Evolutionary conservation across 2,797 vertebrate species (phyloP).

Genomic region (Lophotriccus pileatus): DNA sequence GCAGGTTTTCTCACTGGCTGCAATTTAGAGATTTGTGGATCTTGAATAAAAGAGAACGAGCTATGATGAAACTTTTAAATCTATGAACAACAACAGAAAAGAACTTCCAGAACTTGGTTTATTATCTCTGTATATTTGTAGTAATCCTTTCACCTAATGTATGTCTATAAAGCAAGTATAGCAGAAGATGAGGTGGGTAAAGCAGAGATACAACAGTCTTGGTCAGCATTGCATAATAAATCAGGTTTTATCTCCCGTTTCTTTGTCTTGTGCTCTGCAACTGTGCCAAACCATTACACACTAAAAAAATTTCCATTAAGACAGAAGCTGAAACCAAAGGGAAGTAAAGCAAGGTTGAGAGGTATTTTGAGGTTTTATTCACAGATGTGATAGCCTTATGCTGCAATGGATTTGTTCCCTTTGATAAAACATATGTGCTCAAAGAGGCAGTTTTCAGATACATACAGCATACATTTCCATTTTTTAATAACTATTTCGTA

Average conservation of each 20-base stretch:
- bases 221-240: neutral
- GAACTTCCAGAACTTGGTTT: neutral
- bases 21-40: neutral
- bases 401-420: conserved; percentile 15
- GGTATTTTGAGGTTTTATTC: neutral
- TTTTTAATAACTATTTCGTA: conserved; percentile 22
- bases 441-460: neutral
- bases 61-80: neutral
- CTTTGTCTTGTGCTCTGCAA: neutral
- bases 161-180: neutral
- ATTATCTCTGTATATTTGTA: neutral
- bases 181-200: neutral
- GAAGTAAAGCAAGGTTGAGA: conserved; percentile 1
- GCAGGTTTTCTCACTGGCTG: neutral
- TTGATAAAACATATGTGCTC: conserved; percentile 4
- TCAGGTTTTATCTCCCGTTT: neutral
- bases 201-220: neutral
- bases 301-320: neutral
- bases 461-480: neutral
- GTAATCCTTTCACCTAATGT: neutral
- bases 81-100: neutral
- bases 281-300: neutral
- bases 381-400: neutral
- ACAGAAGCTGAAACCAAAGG: conserved; percentile 2
- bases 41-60: neutral